A percentile compares a stretch with the other conserved stretches of the same genome.
Evolutionary conservation across 2,113 vertebrate genomes (phyloP).

Genomic region (Uria aalge): DNA sequence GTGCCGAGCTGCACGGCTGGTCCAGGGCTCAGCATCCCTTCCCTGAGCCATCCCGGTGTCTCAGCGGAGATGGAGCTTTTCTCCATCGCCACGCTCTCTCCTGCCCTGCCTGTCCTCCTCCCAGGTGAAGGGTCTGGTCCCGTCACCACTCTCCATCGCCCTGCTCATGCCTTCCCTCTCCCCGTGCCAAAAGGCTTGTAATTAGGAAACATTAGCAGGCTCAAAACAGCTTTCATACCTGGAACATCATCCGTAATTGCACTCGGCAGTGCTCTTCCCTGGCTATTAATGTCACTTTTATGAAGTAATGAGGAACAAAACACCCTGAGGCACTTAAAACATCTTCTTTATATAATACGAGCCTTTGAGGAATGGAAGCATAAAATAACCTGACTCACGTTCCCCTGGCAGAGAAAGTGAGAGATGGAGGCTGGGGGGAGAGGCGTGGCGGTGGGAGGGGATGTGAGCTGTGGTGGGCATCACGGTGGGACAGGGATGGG

Average conservation of each 20-base stretch:
- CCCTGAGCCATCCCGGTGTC: fast-evolving
- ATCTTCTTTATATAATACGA: constrained; percentile 78
- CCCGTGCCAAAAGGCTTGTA: constrained; percentile 78
- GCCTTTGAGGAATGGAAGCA: constrained; percentile 79
- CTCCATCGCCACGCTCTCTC: not conserved
- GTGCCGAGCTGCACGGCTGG: fast-evolving
- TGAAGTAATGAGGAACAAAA: constrained; percentile 87
- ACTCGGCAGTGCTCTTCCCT: constrained; percentile 81
- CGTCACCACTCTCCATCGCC: constrained; percentile 6
- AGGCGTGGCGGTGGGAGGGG: not conserved
- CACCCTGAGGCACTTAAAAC: constrained; percentile 84
- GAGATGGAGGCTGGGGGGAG: not conserved
- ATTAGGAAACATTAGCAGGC: constrained; percentile 85
- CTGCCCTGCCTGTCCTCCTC: not conserved
- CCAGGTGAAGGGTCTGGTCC: not conserved
- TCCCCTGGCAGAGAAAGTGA: constrained; percentile 54
- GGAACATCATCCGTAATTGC: constrained; percentile 83
- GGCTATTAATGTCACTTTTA: constrained; percentile 87
- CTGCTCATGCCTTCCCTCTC: constrained; percentile 53
- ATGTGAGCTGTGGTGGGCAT: not conserved
- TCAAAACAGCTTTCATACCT: constrained; percentile 84
- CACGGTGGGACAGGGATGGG: not conserved
- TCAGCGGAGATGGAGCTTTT: not conserved
- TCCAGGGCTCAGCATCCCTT: not conserved
- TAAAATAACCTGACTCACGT: constrained; percentile 75